Evolutionary conservation across 1,140 invertebrate genomes (phyloP), one percentile per base, ranked within the genome.

Genomic region (Melanaphis sacchari): DNA sequence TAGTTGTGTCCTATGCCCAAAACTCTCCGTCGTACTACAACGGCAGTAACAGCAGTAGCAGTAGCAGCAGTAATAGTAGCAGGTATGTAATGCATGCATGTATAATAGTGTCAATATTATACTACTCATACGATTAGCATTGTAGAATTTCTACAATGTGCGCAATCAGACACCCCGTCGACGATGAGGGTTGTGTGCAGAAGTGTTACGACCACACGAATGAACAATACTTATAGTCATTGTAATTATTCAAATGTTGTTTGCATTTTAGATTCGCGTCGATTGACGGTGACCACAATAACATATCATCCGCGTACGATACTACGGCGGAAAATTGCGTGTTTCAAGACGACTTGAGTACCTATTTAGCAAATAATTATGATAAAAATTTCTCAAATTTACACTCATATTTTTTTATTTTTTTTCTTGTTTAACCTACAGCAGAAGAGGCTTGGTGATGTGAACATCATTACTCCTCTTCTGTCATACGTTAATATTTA

Each of bases 311-410:
- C 9, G 46, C 43, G 36, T 85, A 84, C 8, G 81, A 93, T 8
- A 84, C 46, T 4, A 41, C 38, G 6, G 52, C 52, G 9, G 81
- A 54, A 82, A 93, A 84, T 36, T 52, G 66, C 26, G 91, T 93
- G 15, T 93, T 93, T 31, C 91, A 93, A 85, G 91, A 93, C 26
- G 90, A 93, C 38, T 66, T 93, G 24, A 93, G 93, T 93, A 81
- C 24, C 15, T 1, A 18, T n/a, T 43, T 8, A 6, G 4, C 1
- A 88, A 89, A 89, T 26, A 89, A n/a, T 66, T 18, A 76, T 31
- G 26, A 59, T n/a, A 76, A 6, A 18, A n/a, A n/a, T 76, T 76
- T 18, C 59, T 11, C 8, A 31, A 66, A 66, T 66, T 4, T 66
- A 66, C 26, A 66, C 9, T 76, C 11, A n/a, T 76, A 21, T n/a